Evolutionary conservation across 2,797 vertebrate species (phyloP).

Genomic region (Octomys mimax): DNA sequence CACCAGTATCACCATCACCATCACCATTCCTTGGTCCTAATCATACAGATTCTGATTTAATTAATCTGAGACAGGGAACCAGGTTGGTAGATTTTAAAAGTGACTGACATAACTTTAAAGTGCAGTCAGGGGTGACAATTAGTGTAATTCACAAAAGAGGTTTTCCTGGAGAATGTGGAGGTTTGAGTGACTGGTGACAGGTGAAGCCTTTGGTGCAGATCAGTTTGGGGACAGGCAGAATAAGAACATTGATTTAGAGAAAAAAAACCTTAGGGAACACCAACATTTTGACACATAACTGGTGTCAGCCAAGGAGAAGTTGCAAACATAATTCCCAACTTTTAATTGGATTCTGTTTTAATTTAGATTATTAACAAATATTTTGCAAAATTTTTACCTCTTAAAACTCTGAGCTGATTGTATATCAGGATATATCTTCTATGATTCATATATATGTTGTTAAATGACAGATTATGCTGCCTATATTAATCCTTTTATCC

Average conservation of each 20-base stretch:
- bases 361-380: not conserved
- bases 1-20: not conserved
- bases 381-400: not conserved
- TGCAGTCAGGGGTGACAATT: not conserved
- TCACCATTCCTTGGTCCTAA: not conserved
- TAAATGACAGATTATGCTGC: constrained; percentile 40
- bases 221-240: not conserved
- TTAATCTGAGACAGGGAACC: not conserved
- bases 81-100: not conserved
- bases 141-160: not conserved
- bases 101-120: not conserved
- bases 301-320: not conserved
- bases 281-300: not conserved
- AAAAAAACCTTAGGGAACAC: not conserved
- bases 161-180: not conserved
- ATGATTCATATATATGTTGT: not conserved
- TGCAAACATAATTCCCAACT: not conserved
- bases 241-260: not conserved
- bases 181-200: not conserved
- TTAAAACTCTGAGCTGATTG: not conserved
- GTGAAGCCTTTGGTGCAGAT: not conserved
- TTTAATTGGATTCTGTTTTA: constrained; percentile 3
- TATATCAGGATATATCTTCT: constrained; percentile 17
- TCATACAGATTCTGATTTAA: not conserved
- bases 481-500: constrained; percentile 65